Conservation (phyloP, 2,113 vertebrate species). For the Corythornis cristatus region DNA sequence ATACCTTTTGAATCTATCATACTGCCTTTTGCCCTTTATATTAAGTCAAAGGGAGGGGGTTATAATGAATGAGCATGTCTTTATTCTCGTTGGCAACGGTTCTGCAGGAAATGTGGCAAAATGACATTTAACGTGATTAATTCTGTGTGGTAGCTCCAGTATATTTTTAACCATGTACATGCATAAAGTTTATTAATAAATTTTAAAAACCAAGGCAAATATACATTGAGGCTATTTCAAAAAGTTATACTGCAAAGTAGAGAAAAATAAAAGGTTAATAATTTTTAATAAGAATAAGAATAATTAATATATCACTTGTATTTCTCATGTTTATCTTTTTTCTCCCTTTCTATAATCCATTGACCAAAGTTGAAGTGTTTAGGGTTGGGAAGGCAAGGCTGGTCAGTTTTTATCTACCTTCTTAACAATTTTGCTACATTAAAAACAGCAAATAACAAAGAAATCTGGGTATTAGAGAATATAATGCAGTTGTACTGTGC, state of each 20-base stretch:
- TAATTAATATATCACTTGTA: neutral
- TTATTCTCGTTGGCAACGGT: conserved; percentile 37
- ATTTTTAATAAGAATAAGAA: neutral
- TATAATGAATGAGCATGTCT: conserved; percentile 69
- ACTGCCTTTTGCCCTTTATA: conserved; percentile 76
- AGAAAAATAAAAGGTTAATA: too few relatives aligned
- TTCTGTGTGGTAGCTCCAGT: neutral
- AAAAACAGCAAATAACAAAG: conserved; percentile 35
- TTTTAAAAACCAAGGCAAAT: neutral
- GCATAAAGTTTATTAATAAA: neutral
- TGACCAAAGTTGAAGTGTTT: neutral
- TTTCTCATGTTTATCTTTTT: neutral
- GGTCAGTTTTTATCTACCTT: neutral
- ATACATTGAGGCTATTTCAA: neutral
- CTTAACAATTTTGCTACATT: neutral
- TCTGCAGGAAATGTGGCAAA: conserved; percentile 56
- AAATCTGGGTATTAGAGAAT: conserved; percentile 31
- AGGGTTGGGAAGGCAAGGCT: neutral
- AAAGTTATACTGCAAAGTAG: conserved; percentile 1
- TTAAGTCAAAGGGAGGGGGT: conserved; percentile 62
- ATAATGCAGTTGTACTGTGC: neutral
- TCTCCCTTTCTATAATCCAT: neutral
- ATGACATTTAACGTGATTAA: conserved; percentile 71
- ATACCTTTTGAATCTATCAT: conserved; percentile 77
- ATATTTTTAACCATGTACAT: conserved; percentile 14